phyloP scores from a whole-genome alignment of 1,140 invertebrate genomes.

The Paralvinella palmiformis region DNA sequence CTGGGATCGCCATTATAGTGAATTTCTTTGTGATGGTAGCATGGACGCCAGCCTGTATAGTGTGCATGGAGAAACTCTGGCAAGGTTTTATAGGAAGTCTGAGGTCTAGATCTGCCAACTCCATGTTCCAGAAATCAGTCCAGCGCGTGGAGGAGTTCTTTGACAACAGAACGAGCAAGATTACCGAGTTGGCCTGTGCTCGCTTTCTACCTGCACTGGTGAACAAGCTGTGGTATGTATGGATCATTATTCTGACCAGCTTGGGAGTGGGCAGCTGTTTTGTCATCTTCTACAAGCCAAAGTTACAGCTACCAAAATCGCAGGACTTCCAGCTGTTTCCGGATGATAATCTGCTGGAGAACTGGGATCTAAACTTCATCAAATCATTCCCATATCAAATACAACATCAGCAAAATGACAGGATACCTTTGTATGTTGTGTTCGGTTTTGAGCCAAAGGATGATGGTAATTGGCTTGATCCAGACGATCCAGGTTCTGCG shows the following conservation, averaged over 20 bases:
- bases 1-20: slow-evolving; percentile 77
- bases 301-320: slow-evolving; percentile 73
- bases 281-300: slow-evolving; percentile 77
- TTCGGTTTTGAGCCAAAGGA: slow-evolving; percentile 84
- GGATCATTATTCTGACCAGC: slow-evolving; percentile 56
- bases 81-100: not conserved
- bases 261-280: slow-evolving; percentile 64
- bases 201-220: not conserved
- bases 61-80: slow-evolving; percentile 58
- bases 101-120: not conserved
- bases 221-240: slow-evolving; percentile 27
- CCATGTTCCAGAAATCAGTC: not conserved
- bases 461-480: slow-evolving; percentile 80
- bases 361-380: slow-evolving; percentile 74
- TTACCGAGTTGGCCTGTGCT: not conserved
- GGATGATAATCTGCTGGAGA: slow-evolving; percentile 76
- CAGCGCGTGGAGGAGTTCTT: not conserved
- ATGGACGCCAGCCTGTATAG: slow-evolving; percentile 78
- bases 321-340: slow-evolving; percentile 84
- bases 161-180: not conserved
- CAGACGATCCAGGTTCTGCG: slow-evolving; percentile 66
- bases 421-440: slow-evolving; percentile 80
- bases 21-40: slow-evolving; percentile 86
- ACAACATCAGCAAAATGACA: slow-evolving; percentile 35
- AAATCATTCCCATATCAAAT: slow-evolving; percentile 77